Conservation (phyloP, 92 coral and sea anemone species). For the Ricordea florida region DNA sequence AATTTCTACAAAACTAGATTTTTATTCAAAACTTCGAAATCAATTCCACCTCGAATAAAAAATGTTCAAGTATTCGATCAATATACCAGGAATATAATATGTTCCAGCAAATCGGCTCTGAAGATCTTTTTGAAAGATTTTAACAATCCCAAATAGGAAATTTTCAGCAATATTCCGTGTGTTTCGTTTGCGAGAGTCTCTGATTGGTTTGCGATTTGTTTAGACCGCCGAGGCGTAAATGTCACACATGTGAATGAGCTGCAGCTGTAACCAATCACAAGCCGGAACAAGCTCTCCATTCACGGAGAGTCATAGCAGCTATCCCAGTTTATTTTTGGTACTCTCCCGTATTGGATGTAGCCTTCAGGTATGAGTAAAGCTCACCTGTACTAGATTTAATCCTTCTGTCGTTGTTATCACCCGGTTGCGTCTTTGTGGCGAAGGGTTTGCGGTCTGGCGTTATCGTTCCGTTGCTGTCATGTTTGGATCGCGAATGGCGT, state of each 20-base stretch:
- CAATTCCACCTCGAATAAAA: too few relatives aligned
- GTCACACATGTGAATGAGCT: conserved; percentile 48
- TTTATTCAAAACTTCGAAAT: too few relatives aligned
- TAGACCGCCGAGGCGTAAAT: conserved; percentile 1
- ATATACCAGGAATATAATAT: too few relatives aligned
- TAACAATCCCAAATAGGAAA: too few relatives aligned
- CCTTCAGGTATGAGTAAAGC: background rate
- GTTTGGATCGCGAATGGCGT: too few relatives aligned
- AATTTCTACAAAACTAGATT: too few relatives aligned
- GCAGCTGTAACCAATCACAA: conserved; percentile 16
- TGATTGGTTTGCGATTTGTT: conserved; percentile 56
- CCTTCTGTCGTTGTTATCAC: too few relatives aligned
- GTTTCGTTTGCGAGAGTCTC: background rate
- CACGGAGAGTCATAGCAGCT: conserved; percentile 34
- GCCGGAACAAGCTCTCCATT: conserved; percentile 14
- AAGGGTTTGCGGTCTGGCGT: background rate
- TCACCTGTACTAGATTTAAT: background rate
- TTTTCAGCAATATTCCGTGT: conserved; percentile 23
- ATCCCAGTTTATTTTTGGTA: conserved; percentile 32
- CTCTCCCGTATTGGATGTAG: background rate
- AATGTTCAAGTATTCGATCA: too few relatives aligned
- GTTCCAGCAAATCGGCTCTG: background rate
- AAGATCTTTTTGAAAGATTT: background rate
- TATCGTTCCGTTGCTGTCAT: too few relatives aligned
- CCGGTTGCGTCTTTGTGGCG: background rate